phyloP scores from a whole-genome alignment of 2,888 invertebrate species.

The Campoletis raptor region DNA sequence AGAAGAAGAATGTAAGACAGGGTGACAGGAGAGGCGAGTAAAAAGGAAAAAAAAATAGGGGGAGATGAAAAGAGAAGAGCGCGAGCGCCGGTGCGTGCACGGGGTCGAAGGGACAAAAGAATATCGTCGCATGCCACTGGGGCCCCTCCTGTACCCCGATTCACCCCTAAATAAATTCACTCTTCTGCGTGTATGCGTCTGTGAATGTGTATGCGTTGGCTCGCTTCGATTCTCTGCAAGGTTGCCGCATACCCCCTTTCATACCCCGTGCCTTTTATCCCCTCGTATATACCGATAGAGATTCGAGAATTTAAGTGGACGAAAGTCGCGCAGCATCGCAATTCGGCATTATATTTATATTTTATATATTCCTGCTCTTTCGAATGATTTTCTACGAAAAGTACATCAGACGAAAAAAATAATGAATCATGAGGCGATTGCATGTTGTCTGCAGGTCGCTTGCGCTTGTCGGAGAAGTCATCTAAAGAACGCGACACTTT shows the following conservation, averaged over 20 bases:
- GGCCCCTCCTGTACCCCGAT: constrained; percentile 71
- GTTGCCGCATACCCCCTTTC: constrained; percentile 73
- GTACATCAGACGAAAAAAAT: constrained; percentile 12
- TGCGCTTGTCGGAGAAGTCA: not conserved
- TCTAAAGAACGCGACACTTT: not conserved
- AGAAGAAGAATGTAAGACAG: constrained; percentile 64
- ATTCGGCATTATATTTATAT: constrained; percentile 54
- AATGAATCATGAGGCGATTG: not conserved
- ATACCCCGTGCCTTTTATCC: not conserved
- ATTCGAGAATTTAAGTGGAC: constrained; percentile 43
- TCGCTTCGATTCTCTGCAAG: constrained; percentile 74
- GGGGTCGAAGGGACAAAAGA: constrained; percentile 82
- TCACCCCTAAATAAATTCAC: constrained; percentile 81
- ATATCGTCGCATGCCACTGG: constrained; percentile 82
- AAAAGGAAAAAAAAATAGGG: constrained; percentile 58
- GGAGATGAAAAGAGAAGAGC: constrained; percentile 72
- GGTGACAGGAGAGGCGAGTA: constrained; percentile 55
- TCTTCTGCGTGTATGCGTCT: constrained; percentile 34
- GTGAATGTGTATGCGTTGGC: constrained; percentile 31
- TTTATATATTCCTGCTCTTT: constrained; percentile 33
- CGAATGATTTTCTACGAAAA: constrained; percentile 22
- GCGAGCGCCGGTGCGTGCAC: constrained; percentile 77
- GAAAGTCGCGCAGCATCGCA: constrained; percentile 46
- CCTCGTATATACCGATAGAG: not conserved
- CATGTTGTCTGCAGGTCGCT: not conserved